These are phyloP conservation scores for Drosophila sturtevanti DNA, from an alignment of 1,140 invertebrate genomes.

Conservation along the genomic window DNA sequence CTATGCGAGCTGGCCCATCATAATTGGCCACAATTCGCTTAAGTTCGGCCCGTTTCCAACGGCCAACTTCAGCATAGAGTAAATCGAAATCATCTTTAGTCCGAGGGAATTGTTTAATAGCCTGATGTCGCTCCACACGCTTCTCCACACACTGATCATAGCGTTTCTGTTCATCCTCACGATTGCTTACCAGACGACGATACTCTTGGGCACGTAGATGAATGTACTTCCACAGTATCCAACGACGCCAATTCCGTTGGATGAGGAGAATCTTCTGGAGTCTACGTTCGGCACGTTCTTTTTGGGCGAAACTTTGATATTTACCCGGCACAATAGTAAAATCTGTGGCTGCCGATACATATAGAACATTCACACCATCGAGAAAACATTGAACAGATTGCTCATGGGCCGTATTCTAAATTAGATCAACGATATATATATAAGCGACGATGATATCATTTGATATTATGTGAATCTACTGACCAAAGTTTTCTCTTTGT, in stretches of 20 bases:
- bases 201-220: conserved; percentile 79
- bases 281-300: conserved; percentile 54
- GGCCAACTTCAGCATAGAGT: conserved; percentile 84
- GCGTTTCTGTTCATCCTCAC: conserved; percentile 48
- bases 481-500: conserved; percentile 68
- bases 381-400: conserved; percentile 74
- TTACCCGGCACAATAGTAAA: conserved; percentile 65
- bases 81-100: conserved; percentile 85
- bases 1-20: conserved; percentile 83
- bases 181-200: conserved; percentile 69
- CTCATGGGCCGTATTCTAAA: conserved; percentile 73
- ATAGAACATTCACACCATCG: conserved; percentile 70
- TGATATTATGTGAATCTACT: background rate
- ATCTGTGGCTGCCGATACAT: conserved; percentile 60
- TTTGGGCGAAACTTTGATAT: conserved; percentile 74
- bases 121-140: conserved; percentile 78
- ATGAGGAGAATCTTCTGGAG: conserved; percentile 73
- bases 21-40: conserved; percentile 83
- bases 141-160: conserved; percentile 62
- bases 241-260: conserved; percentile 78
- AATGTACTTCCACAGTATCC: conserved; percentile 72
- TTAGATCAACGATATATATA: fast-evolving
- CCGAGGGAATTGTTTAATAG: conserved; percentile 84
- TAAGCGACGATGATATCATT: background rate
- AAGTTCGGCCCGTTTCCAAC: conserved; percentile 84